A percentile compares a stretch with the other conserved stretches of the same genome.
phyloP scores from a whole-genome alignment of 2,113 vertebrate species.

The Mola mola region DNA sequence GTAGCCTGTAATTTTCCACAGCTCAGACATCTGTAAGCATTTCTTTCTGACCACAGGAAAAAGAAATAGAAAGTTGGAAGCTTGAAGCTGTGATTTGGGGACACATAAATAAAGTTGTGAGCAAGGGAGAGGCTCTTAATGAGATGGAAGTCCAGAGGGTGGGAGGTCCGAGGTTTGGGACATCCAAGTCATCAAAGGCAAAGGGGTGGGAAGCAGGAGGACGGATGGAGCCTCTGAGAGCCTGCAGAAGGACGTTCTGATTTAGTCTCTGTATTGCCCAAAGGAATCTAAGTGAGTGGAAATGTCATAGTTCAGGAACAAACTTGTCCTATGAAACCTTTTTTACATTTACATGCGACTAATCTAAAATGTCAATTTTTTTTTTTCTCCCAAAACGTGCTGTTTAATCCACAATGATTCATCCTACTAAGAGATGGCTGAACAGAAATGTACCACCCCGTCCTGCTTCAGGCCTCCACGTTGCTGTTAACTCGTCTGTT shows the following conservation, averaged over 20 bases:
- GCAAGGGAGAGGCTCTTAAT: constrained; percentile 65
- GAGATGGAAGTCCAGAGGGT: constrained; percentile 46
- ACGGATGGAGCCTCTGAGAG: neutral
- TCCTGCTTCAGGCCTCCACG: neutral
- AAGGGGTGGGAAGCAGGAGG: constrained; percentile 1
- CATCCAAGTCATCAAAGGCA: constrained; percentile 34
- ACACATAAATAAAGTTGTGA: constrained; percentile 75
- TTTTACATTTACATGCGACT: too few species aligned
- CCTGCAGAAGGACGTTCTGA: too few species aligned
- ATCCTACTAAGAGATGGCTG: too few species aligned
- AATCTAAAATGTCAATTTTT: too few species aligned
- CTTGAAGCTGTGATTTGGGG: constrained; percentile 77
- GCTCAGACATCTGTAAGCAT: constrained; percentile 78
- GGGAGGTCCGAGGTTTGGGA: constrained; percentile 36
- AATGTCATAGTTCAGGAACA: too few species aligned
- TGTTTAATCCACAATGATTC: too few species aligned
- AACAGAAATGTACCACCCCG: constrained; percentile 3
- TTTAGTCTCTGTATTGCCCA: too few species aligned
- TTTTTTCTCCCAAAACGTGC: too few species aligned
- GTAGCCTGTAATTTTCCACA: constrained; percentile 60
- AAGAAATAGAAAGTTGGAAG: constrained; percentile 81
- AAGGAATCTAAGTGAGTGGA: too few species aligned
- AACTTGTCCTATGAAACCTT: too few species aligned
- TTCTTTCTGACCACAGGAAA: constrained; percentile 60
- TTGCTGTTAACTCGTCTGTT: constrained; percentile 34